phyloP scores from a whole-genome alignment of 2,797 vertebrate species.

The Schizopygopsis malacanthus region DNA sequence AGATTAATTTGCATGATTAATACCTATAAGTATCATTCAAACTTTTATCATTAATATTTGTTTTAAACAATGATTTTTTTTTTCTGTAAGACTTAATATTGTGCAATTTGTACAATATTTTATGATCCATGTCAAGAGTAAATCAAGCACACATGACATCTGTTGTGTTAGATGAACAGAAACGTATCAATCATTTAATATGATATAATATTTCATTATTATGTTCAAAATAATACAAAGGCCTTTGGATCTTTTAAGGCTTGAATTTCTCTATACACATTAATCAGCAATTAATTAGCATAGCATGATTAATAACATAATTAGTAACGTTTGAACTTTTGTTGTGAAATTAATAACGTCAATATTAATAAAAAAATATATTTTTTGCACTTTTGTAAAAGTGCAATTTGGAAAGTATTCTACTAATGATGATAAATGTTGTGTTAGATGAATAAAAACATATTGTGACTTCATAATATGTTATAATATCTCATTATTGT shows the following conservation, averaged over 20 bases:
- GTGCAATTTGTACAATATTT: too few species aligned
- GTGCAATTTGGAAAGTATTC: neutral
- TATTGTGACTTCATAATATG: too few species aligned
- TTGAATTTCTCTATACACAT: neutral
- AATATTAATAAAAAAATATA: neutral
- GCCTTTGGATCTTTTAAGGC: too few species aligned
- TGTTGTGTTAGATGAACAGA: too few species aligned
- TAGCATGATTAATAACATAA: neutral
- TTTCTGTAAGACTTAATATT: too few species aligned
- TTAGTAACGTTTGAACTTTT: neutral
- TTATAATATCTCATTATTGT: too few species aligned
- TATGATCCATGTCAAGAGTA: too few species aligned
- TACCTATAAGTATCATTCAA: neutral
- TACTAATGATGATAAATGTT: neutral
- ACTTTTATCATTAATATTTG: neutral
- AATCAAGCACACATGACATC: too few species aligned
- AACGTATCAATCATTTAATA: too few species aligned
- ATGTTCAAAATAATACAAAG: too few species aligned
- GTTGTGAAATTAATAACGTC: neutral
- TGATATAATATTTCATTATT: too few species aligned
- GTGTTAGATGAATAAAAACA: neutral
- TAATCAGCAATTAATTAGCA: neutral
- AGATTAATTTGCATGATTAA: neutral
- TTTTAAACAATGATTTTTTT: too few species aligned
- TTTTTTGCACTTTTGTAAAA: neutral